Evolutionary conservation across 2,113 vertebrate genomes (phyloP), one percentile per base, ranked within the genome.

Genomic region (Ginglymostoma cirratum): DNA sequence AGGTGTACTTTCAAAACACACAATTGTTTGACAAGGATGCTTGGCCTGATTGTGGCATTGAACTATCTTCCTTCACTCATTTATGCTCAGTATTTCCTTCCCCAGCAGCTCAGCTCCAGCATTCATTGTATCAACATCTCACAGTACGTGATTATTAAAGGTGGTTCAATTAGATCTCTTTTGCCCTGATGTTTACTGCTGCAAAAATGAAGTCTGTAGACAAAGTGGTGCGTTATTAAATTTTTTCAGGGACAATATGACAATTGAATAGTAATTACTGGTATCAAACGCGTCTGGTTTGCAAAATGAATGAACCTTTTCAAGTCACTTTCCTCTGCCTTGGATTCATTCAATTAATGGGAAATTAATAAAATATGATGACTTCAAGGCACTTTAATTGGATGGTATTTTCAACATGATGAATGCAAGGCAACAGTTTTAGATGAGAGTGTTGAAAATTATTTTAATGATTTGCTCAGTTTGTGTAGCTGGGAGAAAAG

Each of bases 321-420:
- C 65, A 94, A 94, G 38, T 21, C 14, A 27, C 21, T 67, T 94
- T 94, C 92, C 66, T 70, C 69, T 24, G 10, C 66, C 38, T 10
- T 38, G 27, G 65, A 89, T 61, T 24, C 52, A 89, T 27, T 89
- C 48, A 14, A 45, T 89, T 89, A 67, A 94, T 70, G 92, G 42
- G 19, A 45, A 69, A 67, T 94, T 23, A 94, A 69, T 94, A 94
- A 69, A 69, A 94, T 67, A 38, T 94, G 66, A 70, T 21, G 65
- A 94, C 69, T 38, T 27, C 45, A 67, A 24, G 34, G 55, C n/a
- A 67, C 23, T 94, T 94, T 94, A 66, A 70, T 69, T 24, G 38
- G 67, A 69, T 69, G 66, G n/a, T 27, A 94, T 70, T 94, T 94
- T 69, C 92, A 94, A 55, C 65, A 67, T 27, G 92, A 42, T 69